These are phyloP conservation scores for Martes flavigula DNA, from an alignment of 2,797 vertebrate genomes.

Conservation along the genomic window DNA sequence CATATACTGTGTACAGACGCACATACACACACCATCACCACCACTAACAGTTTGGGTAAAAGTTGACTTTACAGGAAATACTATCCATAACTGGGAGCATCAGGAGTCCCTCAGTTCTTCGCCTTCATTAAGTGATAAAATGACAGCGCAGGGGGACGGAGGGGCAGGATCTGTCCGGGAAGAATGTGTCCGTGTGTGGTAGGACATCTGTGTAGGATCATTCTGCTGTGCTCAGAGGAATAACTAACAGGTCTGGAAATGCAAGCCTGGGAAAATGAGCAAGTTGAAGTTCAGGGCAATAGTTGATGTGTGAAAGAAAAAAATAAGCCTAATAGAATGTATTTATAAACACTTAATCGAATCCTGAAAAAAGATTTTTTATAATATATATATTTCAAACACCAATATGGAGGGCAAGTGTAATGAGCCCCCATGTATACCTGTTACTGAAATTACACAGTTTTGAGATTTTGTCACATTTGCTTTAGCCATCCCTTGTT, in stretches of 20 bases:
- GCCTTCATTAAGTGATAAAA: slow-evolving; percentile 64
- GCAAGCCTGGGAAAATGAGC: slow-evolving; percentile 38
- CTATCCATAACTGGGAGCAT: background rate
- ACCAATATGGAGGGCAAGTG: background rate
- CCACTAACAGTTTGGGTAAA: background rate
- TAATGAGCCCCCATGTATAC: background rate
- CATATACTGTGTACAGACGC: background rate
- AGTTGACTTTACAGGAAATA: slow-evolving; percentile 36
- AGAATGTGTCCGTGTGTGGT: slow-evolving; percentile 16
- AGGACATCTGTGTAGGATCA: slow-evolving; percentile 59
- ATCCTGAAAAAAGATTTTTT: background rate
- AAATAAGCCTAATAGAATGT: background rate
- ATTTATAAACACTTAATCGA: background rate
- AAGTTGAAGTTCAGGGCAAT: slow-evolving; percentile 57
- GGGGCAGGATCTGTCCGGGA: background rate
- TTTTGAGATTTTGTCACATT: background rate
- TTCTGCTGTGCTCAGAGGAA: background rate
- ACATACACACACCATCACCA: background rate
- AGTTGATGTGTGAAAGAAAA: background rate
- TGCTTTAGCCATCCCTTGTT: background rate
- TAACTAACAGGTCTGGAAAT: slow-evolving; percentile 58
- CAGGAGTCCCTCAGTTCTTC: background rate
- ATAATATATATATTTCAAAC: background rate
- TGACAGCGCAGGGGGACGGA: background rate
- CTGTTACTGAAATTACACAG: background rate